Base-by-base conservation (phyloP, 2,797 vertebrate genomes). In the Pipistrellus pipistrellus region DNA sequence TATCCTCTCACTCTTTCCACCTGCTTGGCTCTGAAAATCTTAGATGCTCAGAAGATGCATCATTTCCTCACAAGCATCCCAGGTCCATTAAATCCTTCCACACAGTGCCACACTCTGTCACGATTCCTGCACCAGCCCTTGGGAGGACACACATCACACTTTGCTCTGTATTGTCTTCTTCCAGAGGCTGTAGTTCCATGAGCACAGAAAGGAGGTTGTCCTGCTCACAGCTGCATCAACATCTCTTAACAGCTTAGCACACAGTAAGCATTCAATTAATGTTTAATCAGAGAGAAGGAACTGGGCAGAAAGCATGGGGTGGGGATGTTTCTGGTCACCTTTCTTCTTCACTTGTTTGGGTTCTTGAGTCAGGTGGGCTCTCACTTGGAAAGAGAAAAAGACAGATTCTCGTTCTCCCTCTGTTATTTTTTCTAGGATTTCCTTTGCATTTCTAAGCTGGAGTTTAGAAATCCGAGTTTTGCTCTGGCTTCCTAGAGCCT, bases 391-490 rank as follows among this genome's bases (percentile, higher is more conserved):
- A 76, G 7, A 48, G 41, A 59, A 85, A 41, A 83, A n/a, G 20
- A 41, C 1, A 90, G 51, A 53, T 1, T 23, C 1, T 11, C 14
- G 18, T 72, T 20, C 20, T 92, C 21, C 6, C 30, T 9, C 30
- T 21, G 7, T 46, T 78, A n/a, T 18, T n/a, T 80, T 18, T n/a
- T 80, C 17, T 69, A 32, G 6, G 32, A 48, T 51, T 82, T 83
- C 27, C 62, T 88, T 88, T 64, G 85, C 3, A 10, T 92, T 90
- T 96, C 55, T 78, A 78, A 96, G 35, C 12, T 8, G 8, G 21
- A 35, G 9, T 68, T 91, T 25, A 82, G 88, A 76, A 85, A 84
- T 38, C 2, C 25, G 41, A 69, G 8, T 64, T 90, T 83, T 94
- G 6, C 23, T n/a, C 5, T 90, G 35, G 57, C n/a, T 89, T 69